Evolutionary conservation across 2,113 vertebrate species (phyloP).

Genomic region (Gobius niger): DNA sequence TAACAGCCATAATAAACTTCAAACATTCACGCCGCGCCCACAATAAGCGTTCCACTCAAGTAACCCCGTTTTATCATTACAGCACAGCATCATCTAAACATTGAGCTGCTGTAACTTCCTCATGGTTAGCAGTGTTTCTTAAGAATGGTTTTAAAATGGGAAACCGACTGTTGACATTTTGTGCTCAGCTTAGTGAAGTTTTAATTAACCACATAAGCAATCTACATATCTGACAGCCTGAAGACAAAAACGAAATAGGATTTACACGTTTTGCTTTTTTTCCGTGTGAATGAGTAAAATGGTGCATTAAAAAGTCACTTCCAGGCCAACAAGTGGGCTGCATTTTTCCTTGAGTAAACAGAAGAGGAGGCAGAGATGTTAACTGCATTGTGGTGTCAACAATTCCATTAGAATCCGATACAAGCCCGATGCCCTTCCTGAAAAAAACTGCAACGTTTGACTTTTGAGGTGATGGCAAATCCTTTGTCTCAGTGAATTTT

Average conservation of each 20-base stretch:
- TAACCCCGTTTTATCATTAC: neutral
- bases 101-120: neutral
- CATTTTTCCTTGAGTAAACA: neutral
- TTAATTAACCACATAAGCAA: neutral
- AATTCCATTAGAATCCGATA: no score
- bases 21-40: neutral
- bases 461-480: no score
- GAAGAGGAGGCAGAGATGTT: neutral
- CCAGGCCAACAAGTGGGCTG: constrained; percentile 1
- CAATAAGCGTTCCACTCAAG: neutral
- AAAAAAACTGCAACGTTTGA: no score
- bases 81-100: neutral
- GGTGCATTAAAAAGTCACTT: neutral
- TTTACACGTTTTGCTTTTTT: neutral
- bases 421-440: no score
- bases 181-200: neutral
- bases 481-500: no score
- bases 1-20: neutral
- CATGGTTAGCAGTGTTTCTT: neutral
- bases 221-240: constrained; percentile 1
- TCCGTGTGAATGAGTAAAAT: constrained; percentile 3
- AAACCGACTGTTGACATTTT: constrained; percentile 1
- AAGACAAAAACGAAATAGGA: neutral
- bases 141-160: neutral
- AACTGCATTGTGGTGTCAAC: no score